A percentile compares a stretch with the other conserved stretches of the same genome.
phyloP scores from a whole-genome alignment of 2,888 invertebrate species.

The Cinara cedri region DNA sequence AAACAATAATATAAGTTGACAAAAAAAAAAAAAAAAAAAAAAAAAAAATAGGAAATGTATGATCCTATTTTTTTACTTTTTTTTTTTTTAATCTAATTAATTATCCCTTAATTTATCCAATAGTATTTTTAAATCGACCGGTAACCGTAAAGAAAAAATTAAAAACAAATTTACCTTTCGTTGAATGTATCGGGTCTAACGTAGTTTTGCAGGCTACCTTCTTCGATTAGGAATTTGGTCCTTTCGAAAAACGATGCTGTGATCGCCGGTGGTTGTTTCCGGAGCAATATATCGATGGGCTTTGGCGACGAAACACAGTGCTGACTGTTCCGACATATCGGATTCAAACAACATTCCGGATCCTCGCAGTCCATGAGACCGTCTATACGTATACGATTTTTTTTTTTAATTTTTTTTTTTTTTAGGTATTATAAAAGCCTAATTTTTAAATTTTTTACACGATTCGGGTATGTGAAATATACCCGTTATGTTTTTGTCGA shows the following conservation, averaged over 20 bases:
- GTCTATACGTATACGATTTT: too few relatives aligned
- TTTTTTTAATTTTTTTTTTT: too few relatives aligned
- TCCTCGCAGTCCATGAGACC: constrained; percentile 97
- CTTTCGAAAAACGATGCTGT: constrained; percentile 98
- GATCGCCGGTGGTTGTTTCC: constrained; percentile 95
- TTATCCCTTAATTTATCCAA: too few relatives aligned
- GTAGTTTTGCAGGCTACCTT: constrained; percentile 97
- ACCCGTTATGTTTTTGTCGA: too few relatives aligned
- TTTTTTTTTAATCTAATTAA: too few relatives aligned
- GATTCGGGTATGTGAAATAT: too few relatives aligned
- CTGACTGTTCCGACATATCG: constrained; percentile 82
- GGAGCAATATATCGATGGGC: constrained; percentile 91
- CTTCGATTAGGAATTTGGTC: constrained; percentile 97
- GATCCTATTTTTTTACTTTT: too few relatives aligned
- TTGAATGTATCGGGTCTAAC: constrained; percentile 95
- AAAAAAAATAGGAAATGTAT: too few relatives aligned
- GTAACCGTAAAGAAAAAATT: constrained; percentile 9
- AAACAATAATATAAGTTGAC: neutral
- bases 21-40: too few relatives aligned
- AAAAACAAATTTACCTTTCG: constrained; percentile 78
- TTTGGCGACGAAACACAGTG: constrained; percentile 94
- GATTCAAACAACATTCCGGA: constrained; percentile 92
- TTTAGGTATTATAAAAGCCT: too few relatives aligned
- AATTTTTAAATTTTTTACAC: too few relatives aligned
- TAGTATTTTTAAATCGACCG: neutral